Evolutionary conservation across 2,113 vertebrate genomes (phyloP).

Genomic region (Elephantulus edwardii): DNA sequence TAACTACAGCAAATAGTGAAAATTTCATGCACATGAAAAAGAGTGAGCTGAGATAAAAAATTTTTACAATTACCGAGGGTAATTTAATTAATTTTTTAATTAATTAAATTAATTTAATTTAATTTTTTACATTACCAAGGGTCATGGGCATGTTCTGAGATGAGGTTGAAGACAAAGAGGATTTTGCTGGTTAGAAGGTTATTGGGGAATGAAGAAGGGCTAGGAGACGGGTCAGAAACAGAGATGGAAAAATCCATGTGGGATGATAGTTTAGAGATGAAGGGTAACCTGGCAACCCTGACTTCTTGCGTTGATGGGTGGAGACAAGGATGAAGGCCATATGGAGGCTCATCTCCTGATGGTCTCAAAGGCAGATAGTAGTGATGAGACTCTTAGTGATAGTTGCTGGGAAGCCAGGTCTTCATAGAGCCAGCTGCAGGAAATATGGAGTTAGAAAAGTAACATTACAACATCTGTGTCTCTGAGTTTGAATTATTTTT

Average conservation of each 20-base stretch:
- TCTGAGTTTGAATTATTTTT: too few relatives aligned
- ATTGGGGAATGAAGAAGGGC: background rate
- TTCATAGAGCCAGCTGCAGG: accelerated
- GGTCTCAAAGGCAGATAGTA: background rate
- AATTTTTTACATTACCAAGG: too few relatives aligned
- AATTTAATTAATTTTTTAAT: too few relatives aligned
- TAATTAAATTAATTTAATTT: too few relatives aligned
- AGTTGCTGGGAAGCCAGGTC: background rate
- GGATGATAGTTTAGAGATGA: background rate
- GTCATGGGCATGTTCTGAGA: background rate
- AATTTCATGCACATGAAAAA: too few relatives aligned
- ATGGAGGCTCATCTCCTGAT: background rate
- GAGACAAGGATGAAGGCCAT: background rate
- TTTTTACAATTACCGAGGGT: too few relatives aligned
- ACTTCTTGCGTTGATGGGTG: background rate
- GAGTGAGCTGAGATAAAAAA: too few relatives aligned
- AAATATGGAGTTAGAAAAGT: background rate
- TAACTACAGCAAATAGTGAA: too few relatives aligned
- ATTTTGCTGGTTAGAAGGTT: background rate
- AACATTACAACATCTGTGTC: background rate
- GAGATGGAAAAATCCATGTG: background rate
- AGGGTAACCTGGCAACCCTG: background rate
- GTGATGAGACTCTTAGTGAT: background rate
- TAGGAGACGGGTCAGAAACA: background rate
- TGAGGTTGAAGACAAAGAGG: background rate